Evolutionary conservation across 2,888 invertebrate species (phyloP).

Genomic region (Eurois occulta): DNA sequence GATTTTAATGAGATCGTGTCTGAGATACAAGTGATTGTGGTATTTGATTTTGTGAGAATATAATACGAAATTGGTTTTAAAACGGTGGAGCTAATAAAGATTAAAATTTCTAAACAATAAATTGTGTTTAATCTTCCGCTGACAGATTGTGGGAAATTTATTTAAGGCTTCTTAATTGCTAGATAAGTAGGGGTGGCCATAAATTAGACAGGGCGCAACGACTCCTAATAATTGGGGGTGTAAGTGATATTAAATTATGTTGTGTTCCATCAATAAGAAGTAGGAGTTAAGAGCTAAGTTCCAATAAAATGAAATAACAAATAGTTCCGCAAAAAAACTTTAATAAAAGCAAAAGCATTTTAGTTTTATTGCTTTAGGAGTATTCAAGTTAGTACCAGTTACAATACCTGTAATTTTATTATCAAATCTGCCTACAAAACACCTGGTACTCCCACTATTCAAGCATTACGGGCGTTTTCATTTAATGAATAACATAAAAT

Average conservation of each 20-base stretch:
- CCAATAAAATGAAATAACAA: background rate
- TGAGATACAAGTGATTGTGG: background rate
- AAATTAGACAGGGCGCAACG: background rate
- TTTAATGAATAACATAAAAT: background rate
- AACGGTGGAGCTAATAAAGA: background rate
- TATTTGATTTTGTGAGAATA: slow-evolving; percentile 13
- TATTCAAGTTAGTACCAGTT: background rate
- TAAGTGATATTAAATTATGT: background rate
- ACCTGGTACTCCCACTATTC: background rate
- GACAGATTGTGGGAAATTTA: slow-evolving; percentile 15
- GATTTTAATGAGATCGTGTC: slow-evolving; percentile 38
- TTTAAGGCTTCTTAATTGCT: slow-evolving; percentile 5
- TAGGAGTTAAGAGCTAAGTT: background rate
- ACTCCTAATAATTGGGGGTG: background rate
- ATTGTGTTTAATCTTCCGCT: slow-evolving; percentile 11
- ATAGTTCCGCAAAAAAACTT: background rate
- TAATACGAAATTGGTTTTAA: slow-evolving; percentile 14
- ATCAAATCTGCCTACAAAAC: background rate
- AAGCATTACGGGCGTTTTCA: background rate
- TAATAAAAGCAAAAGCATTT: background rate
- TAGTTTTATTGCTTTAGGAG: background rate
- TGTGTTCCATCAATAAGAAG: background rate
- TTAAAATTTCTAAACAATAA: background rate
- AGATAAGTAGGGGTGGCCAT: slow-evolving; percentile 5
- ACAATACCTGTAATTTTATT: slow-evolving; percentile 5